These are phyloP conservation scores for Danaus chrysippus DNA, from an alignment of 2,888 invertebrate genomes.

Conservation along the genomic window DNA sequence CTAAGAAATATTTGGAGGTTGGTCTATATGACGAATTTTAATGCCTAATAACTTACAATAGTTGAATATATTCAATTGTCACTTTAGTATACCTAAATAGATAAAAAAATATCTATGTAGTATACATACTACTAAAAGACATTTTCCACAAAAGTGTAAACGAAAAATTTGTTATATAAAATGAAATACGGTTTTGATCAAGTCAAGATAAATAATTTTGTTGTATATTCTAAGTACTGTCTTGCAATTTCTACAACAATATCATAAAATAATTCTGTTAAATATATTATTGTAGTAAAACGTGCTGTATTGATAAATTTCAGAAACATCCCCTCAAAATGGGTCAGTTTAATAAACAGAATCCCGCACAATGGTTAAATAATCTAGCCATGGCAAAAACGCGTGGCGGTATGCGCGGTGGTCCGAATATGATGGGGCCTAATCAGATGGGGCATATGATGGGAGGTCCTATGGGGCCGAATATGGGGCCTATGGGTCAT, in stretches of 20 bases:
- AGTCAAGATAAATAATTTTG: too few species aligned
- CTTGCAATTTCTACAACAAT: too few species aligned
- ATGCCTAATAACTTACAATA: too few species aligned
- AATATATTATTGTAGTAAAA: too few species aligned
- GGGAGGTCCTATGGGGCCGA: slow-evolving; percentile 73
- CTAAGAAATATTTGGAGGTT: slow-evolving; percentile 96
- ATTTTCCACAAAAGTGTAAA: too few species aligned
- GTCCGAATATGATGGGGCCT: slow-evolving; percentile 75
- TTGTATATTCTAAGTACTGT: too few species aligned
- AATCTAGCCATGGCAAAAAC: slow-evolving; percentile 87
- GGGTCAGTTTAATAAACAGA: slow-evolving; percentile 91
- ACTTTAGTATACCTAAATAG: too few species aligned
- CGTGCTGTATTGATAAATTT: slow-evolving; percentile 41
- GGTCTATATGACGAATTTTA: slow-evolving; percentile 22
- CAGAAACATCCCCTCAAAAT: slow-evolving; percentile 95
- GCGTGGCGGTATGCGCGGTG: slow-evolving; percentile 80
- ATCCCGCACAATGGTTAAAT: slow-evolving; percentile 89
- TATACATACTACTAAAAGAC: too few species aligned
- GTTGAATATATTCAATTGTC: slow-evolving; percentile 8
- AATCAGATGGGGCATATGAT: slow-evolving; percentile 75
- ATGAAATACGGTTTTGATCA: too few species aligned
- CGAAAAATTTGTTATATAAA: too few species aligned
- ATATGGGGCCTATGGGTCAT: slow-evolving; percentile 72
- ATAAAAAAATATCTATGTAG: too few species aligned
- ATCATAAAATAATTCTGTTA: too few species aligned